Evolutionary conservation across 2,888 invertebrate genomes (phyloP).

Genomic region (Spicauda simplicius): DNA sequence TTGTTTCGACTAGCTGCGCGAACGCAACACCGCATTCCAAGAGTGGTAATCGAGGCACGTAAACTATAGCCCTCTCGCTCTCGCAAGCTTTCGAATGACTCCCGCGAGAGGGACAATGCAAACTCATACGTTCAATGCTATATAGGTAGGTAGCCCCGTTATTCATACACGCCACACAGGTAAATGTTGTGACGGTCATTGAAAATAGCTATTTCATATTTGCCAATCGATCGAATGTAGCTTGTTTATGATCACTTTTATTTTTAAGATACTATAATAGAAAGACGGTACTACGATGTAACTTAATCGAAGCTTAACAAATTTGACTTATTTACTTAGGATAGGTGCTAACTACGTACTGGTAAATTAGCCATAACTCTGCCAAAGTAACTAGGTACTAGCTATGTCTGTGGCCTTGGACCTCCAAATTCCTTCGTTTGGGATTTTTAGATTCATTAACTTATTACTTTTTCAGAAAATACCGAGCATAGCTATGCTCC

Average conservation of each 20-base stretch:
- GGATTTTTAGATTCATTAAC: too few species aligned
- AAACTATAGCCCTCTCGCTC: slow-evolving; percentile 65
- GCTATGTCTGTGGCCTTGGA: too few species aligned
- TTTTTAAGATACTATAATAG: background rate
- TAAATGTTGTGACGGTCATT: slow-evolving; percentile 57
- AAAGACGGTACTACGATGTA: background rate
- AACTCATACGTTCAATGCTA: slow-evolving; percentile 49
- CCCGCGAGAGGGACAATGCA: slow-evolving; percentile 50
- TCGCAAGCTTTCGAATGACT: slow-evolving; percentile 35
- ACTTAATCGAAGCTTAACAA: background rate
- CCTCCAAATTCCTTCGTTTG: too few species aligned
- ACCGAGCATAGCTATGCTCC: too few species aligned
- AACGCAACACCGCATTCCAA: slow-evolving; percentile 79
- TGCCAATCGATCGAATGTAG: slow-evolving; percentile 43
- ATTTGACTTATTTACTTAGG: background rate
- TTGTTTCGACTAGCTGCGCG: slow-evolving; percentile 63
- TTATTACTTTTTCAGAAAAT: too few species aligned
- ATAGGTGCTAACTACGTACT: too few species aligned
- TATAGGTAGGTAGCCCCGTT: slow-evolving; percentile 75
- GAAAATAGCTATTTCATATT: slow-evolving; percentile 45
- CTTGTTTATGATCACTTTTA: background rate
- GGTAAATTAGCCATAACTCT: too few species aligned
- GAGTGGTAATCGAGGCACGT: slow-evolving; percentile 63
- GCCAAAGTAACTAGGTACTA: too few species aligned
- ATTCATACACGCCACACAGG: slow-evolving; percentile 66